These are phyloP conservation scores for Odobenus rosmarus DNA, from an alignment of 2,113 vertebrate species.

Conservation along the genomic window DNA sequence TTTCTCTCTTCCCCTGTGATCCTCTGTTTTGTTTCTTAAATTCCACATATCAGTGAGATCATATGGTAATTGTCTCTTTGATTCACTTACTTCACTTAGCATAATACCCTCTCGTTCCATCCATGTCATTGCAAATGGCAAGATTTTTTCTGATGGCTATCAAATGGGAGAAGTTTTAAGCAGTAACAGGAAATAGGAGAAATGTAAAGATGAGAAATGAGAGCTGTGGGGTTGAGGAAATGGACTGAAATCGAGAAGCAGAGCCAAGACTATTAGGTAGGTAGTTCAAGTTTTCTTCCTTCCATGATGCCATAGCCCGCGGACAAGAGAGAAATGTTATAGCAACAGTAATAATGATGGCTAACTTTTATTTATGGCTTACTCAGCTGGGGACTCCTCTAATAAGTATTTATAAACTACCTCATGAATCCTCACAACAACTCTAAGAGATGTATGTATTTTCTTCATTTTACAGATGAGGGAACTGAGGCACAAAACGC, in stretches of 20 bases:
- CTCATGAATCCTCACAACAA: not conserved
- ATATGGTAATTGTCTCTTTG: too few relatives aligned
- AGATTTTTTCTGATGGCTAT: too few relatives aligned
- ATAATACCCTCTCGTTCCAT: too few relatives aligned
- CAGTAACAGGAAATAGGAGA: not conserved
- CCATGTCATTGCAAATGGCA: too few relatives aligned
- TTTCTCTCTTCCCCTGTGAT: too few relatives aligned
- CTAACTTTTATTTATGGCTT: constrained; percentile 23
- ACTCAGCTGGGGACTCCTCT: not conserved
- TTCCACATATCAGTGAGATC: too few relatives aligned
- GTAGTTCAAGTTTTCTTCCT: not conserved
- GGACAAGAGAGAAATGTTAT: not conserved
- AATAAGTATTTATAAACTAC: not conserved
- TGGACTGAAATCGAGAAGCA: not conserved
- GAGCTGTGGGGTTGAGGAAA: not conserved
- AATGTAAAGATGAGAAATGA: not conserved
- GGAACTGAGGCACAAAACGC: not conserved
- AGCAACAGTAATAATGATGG: not conserved
- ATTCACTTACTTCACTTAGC: too few relatives aligned
- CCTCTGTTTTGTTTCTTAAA: too few relatives aligned
- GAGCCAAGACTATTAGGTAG: not conserved
- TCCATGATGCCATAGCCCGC: not conserved
- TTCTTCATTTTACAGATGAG: not conserved
- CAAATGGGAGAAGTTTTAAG: not conserved
- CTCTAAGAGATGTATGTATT: not conserved